A percentile compares a stretch with the other conserved stretches of the same genome.
Evolutionary conservation across 2,113 vertebrate genomes (phyloP).

Genomic region (Epinephelus lanceolatus): DNA sequence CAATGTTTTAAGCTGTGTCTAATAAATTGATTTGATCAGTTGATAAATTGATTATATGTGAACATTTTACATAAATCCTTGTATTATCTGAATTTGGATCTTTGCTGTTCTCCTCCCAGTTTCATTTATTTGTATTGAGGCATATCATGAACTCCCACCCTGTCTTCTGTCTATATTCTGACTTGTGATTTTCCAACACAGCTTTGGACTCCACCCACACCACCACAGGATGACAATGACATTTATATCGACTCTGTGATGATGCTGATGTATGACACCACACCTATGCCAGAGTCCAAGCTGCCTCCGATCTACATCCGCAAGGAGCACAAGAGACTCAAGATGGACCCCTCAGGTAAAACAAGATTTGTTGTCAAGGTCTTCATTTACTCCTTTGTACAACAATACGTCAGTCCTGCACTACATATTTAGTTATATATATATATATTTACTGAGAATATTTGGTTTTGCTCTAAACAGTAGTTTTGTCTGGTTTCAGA

Average conservation of each 20-base stretch:
- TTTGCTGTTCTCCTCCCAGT: background rate
- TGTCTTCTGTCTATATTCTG: background rate
- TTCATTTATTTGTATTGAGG: background rate
- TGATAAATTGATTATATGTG: background rate
- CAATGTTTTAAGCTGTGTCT: background rate
- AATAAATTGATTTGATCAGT: background rate
- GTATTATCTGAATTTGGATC: background rate
- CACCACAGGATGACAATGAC: slow-evolving; percentile 94
- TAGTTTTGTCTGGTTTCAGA: background rate
- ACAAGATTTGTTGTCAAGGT: background rate
- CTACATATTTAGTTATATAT: background rate
- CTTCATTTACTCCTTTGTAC: background rate
- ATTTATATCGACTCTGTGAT: slow-evolving; percentile 95
- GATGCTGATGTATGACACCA: slow-evolving; percentile 94
- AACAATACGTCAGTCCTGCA: background rate
- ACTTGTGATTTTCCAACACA: slow-evolving; percentile 58
- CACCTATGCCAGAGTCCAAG: slow-evolving; percentile 91
- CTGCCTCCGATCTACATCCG: slow-evolving; percentile 92
- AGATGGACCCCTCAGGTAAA: slow-evolving; percentile 91
- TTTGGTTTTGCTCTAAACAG: background rate
- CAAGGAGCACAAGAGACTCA: slow-evolving; percentile 93
- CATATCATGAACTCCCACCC: background rate
- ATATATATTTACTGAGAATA: background rate
- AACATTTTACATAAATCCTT: background rate
- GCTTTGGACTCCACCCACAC: slow-evolving; percentile 96